Evolutionary conservation across 2,888 invertebrate genomes (phyloP), one percentile per base, ranked within the genome.

Genomic region (Syritta pipiens): DNA sequence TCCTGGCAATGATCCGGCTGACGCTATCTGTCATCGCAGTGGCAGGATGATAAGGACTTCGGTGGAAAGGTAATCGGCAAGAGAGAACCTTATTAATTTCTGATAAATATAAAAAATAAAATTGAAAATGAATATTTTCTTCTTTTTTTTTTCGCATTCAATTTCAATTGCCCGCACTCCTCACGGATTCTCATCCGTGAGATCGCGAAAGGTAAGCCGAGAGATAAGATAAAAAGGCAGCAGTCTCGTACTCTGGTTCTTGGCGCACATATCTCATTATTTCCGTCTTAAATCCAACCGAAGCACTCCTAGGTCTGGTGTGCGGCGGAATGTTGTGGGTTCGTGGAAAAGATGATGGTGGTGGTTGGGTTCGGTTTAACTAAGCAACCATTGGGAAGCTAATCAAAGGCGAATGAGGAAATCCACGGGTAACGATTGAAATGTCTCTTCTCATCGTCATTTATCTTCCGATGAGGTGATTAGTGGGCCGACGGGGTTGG

Each of bases 241-340:
- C 10, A 60, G 68, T 79, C n/a, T n/a, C 62, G 62, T 74, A 62
- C 57, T 62, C 42, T 44, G 46, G 40, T 46, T 20, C n/a, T n/a
- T n/a, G n/a, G 26, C 48, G 67, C 67, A 48, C 46, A 79, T 79
- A 79, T 79, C 67, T 79, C 79, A 79, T 79, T 79, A 79, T 79
- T 79, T 79, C 74, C 79, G 79, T 74, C 79, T 79, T 79, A 79
- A 74, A 74, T 74, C 72, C 67, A 65, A 37, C 40, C 37, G 30
- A 48, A 19, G 22, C 3, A 69, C 59, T 59, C 37, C 71, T 44
- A 67, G 59, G 51, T 55, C 48, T 57, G n/a, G n/a, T n/a, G n/a
- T n/a, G n/a, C n/a, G n/a, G n/a, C n/a, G n/a, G n/a, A 75, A 75
- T 60, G 60, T 68, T 62, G 69, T 72, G 53, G 51, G 37, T 35